These are phyloP conservation scores for Andricus grossulariae DNA, from an alignment of 1,140 invertebrate genomes.

Conservation along the genomic window DNA sequence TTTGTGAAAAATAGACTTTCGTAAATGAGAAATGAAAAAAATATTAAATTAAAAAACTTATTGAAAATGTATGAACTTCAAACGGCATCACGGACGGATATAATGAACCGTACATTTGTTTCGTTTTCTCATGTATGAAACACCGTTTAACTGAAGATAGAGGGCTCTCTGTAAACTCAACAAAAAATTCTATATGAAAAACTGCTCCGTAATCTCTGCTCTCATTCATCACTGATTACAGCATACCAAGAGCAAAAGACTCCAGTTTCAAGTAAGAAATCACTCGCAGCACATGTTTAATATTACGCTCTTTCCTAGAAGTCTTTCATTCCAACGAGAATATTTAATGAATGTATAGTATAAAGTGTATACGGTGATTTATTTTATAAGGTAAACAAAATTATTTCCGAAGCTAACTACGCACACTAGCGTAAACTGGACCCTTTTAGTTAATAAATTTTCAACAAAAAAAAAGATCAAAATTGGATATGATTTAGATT, in stretches of 20 bases:
- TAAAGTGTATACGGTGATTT: background rate
- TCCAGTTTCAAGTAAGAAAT: slow-evolving; percentile 7
- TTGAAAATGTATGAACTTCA: background rate
- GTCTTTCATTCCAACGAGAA: background rate
- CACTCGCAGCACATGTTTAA: slow-evolving; percentile 11
- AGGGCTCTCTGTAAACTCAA: slow-evolving; percentile 13
- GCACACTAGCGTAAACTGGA: slow-evolving; percentile 63
- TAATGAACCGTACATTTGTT: background rate
- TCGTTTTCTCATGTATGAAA: slow-evolving; percentile 3
- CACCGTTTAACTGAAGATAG: background rate
- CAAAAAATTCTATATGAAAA: slow-evolving; percentile 5
- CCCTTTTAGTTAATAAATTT: too few species aligned
- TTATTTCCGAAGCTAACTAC: slow-evolving; percentile 58
- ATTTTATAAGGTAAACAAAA: slow-evolving; percentile 3
- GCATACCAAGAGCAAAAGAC: slow-evolving; percentile 10
- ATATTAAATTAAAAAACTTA: background rate
- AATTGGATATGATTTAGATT: too few species aligned
- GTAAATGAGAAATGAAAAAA: background rate
- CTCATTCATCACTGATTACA: slow-evolving; percentile 29
- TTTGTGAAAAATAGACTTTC: too few species aligned
- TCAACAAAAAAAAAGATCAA: too few species aligned
- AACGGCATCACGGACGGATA: background rate
- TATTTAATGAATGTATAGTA: slow-evolving; percentile 18
- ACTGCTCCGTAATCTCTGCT: slow-evolving; percentile 8
- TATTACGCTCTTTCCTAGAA: slow-evolving; percentile 10